Evolutionary conservation across 2,113 vertebrate genomes (phyloP).

Genomic region (Scartelaos histophorus): DNA sequence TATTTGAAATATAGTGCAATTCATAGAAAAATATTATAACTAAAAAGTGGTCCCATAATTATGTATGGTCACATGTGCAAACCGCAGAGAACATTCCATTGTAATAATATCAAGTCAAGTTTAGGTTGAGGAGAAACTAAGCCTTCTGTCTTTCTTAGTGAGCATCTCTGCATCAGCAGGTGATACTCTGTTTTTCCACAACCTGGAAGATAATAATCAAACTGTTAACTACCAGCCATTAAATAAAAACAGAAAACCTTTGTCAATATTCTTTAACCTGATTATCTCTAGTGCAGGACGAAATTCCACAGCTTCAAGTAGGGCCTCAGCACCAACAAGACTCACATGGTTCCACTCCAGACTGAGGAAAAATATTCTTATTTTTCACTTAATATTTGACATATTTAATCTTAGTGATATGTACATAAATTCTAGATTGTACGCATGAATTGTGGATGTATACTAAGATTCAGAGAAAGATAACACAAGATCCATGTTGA

Average conservation of each 20-base stretch:
- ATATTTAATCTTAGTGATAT: background rate
- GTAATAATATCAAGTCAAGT: background rate
- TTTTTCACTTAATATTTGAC: too few relatives aligned
- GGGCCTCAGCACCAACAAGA: slow-evolving; percentile 68
- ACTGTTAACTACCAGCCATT: background rate
- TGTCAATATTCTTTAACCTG: slow-evolving; percentile 72
- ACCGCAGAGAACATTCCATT: background rate
- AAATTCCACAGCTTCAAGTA: slow-evolving; percentile 70
- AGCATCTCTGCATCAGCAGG: slow-evolving; percentile 46
- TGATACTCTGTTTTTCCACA: slow-evolving; percentile 84
- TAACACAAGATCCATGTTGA: background rate
- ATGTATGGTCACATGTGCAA: background rate
- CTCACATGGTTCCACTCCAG: slow-evolving; percentile 85
- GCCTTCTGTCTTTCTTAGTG: slow-evolving; percentile 75
- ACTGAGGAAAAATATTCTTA: slow-evolving; percentile 59
- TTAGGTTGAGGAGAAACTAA: slow-evolving; percentile 81
- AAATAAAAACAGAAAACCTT: background rate
- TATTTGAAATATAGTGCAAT: background rate
- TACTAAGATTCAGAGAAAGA: background rate
- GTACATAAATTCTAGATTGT: background rate
- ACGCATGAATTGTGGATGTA: background rate
- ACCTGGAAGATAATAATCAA: slow-evolving; percentile 60
- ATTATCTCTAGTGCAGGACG: slow-evolving; percentile 76
- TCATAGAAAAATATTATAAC: background rate
- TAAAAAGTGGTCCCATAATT: background rate